Conservation (phyloP, 2,888 invertebrate species). For the Eristalis intricaria region DNA sequence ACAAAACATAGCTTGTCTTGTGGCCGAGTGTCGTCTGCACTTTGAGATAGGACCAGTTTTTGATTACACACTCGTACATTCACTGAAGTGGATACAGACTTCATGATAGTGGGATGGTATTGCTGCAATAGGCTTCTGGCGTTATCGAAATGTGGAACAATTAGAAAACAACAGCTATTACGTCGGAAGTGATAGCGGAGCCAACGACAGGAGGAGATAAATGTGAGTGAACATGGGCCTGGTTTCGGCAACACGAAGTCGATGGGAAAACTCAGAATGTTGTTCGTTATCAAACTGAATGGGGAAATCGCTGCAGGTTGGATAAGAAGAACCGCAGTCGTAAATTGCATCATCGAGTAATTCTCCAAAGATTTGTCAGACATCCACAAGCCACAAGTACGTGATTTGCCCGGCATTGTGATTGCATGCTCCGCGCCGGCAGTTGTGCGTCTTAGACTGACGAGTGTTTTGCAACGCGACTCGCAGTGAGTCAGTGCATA, state of each 20-base stretch:
- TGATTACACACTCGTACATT: neutral
- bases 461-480: too few relatives aligned
- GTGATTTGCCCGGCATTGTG: too few relatives aligned
- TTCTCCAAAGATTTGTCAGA: too few relatives aligned
- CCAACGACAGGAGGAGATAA: constrained; percentile 11
- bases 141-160: constrained; percentile 22
- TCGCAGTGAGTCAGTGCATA: too few relatives aligned
- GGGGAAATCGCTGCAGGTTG: neutral
- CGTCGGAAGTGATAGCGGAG: constrained; percentile 27
- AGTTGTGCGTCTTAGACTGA: too few relatives aligned
- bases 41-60: neutral
- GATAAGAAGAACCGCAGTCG: neutral
- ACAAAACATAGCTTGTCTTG: neutral
- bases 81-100: neutral
- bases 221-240: neutral
- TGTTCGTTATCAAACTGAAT: neutral
- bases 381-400: too few relatives aligned
- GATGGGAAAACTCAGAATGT: neutral
- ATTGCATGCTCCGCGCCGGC: too few relatives aligned
- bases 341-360: too few relatives aligned
- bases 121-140: neutral
- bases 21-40: neutral
- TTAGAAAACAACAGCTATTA: constrained; percentile 1
- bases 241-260: neutral
- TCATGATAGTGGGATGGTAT: neutral